Evolutionary conservation across 2,113 vertebrate species (phyloP), one percentile per base, ranked within the genome.

Genomic region (Pelvicachromis taeniatus): DNA sequence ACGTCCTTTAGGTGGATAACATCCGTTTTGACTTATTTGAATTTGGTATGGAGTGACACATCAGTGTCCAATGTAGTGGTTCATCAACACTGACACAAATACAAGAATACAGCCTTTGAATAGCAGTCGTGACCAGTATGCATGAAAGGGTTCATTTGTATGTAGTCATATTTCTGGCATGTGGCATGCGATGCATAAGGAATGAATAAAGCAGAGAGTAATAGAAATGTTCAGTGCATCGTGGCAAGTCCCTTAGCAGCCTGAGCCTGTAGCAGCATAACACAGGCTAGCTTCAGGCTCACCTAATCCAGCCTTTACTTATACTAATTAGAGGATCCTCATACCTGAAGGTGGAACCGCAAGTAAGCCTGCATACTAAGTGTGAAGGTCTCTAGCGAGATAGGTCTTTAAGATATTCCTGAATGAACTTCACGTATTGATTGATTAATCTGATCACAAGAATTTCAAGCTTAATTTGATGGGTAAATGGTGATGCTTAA

Each of bases 351-450:
- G 9, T 73, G 23, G 40, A 73, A 48, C 21, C 26, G 9, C 2
- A 48, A 73, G 42, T 29, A 48, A 29, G 21, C 40, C 23, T 29
- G 9, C 14, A 73, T 42, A 1, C 9, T 48, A 1, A 29, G 65
- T 48, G 3, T 26, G 0, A 70, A 48, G 0, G 5, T 10, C 3
- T 70, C 40, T 70, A 21, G 48, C 29, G 40, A 9, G 65, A 73
- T 48, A 48, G 1, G 48, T 1, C 68, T 73, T 0, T 73, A 73
- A 73, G 16, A 29, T 29, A 50, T 73, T 73, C 42, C 68, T 48
- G 23, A 75, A 75, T 75, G 9, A 52, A 31, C 6, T 75, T 50
- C 45, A 50, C 2, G 45, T 52, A 50, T 50, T 7, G 23, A 3
- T 31, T 50, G 16, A 50, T 50, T 31, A 31, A 31, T 50, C 68